A percentile compares a stretch with the other conserved stretches of the same genome.
phyloP scores from a whole-genome alignment of 2,888 invertebrate species.

The Oithona nana region DNA sequence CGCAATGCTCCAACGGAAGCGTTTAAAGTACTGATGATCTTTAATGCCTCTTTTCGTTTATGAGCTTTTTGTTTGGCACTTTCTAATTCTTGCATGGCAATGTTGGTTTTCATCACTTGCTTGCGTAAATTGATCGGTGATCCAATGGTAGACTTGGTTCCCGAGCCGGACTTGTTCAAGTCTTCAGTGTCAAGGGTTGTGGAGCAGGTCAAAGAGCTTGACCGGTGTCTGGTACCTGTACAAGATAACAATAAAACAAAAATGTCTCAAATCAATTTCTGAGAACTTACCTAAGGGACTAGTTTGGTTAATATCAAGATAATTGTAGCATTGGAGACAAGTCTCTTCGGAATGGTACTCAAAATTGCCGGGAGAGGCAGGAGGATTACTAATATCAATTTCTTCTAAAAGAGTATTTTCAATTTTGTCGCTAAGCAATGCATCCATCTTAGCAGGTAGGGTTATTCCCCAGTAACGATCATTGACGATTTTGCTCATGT shows the following conservation, averaged over 20 bases:
- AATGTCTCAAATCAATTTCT: too few relatives aligned
- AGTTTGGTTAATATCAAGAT: too few relatives aligned
- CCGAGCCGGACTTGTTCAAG: not conserved
- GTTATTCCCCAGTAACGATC: slow-evolving; percentile 1
- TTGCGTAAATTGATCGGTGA: slow-evolving; percentile 4
- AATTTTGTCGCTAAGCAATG: not conserved
- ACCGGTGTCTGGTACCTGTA: not conserved
- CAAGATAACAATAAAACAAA: too few relatives aligned
- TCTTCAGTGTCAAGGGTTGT: not conserved
- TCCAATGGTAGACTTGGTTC: not conserved
- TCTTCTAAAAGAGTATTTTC: not conserved
- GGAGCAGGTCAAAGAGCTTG: not conserved
- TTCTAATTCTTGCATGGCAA: not conserved
- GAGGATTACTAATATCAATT: not conserved
- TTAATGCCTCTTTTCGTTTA: slow-evolving; percentile 38
- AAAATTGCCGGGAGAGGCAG: not conserved
- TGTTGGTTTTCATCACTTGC: not conserved
- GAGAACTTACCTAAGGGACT: too few relatives aligned
- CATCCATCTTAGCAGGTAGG: not conserved
- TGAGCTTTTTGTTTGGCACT: not conserved
- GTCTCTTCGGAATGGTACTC: not conserved
- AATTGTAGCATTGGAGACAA: not conserved
- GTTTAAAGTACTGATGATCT: slow-evolving; percentile 50
- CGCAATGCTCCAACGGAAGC: slow-evolving; percentile 60
- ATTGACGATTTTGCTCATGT: not conserved